Evolutionary conservation across 2,113 vertebrate genomes (phyloP).

Genomic region (Heterocephalus glaber): DNA sequence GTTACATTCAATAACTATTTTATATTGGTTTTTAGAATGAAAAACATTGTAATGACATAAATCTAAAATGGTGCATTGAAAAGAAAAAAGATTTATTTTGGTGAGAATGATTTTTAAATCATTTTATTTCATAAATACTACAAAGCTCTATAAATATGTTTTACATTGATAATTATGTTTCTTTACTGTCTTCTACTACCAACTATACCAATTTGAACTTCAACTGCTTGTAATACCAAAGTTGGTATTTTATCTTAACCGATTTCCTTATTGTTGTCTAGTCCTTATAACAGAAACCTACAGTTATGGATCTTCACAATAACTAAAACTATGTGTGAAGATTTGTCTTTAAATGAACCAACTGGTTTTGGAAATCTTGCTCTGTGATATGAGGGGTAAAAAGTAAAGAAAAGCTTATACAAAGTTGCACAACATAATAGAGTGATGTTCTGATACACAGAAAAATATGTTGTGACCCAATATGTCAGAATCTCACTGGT

Average conservation of each 20-base stretch:
- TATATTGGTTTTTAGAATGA: background rate
- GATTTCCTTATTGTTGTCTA: background rate
- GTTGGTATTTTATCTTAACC: background rate
- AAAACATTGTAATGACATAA: background rate
- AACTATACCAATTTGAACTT: background rate
- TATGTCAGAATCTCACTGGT: slow-evolving; percentile 44
- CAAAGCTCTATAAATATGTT: background rate
- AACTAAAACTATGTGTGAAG: background rate
- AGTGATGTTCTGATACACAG: slow-evolving; percentile 16
- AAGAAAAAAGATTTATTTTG: background rate
- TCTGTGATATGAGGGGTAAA: background rate
- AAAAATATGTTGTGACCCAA: slow-evolving; percentile 48
- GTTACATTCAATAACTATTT: background rate
- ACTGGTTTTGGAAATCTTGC: slow-evolving; percentile 13
- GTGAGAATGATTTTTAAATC: background rate
- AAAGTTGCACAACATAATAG: slow-evolving; percentile 58
- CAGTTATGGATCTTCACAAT: background rate
- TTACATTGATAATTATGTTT: background rate
- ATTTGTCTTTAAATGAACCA: slow-evolving; percentile 60
- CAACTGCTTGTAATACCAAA: background rate
- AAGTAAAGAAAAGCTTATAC: background rate
- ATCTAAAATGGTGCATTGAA: background rate
- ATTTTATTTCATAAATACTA: background rate
- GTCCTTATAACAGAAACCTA: background rate
- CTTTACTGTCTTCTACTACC: background rate